A percentile compares a stretch with the other conserved stretches of the same genome.
Conservation (phyloP, 2,888 invertebrate species). For the Dioctria linearis region DNA sequence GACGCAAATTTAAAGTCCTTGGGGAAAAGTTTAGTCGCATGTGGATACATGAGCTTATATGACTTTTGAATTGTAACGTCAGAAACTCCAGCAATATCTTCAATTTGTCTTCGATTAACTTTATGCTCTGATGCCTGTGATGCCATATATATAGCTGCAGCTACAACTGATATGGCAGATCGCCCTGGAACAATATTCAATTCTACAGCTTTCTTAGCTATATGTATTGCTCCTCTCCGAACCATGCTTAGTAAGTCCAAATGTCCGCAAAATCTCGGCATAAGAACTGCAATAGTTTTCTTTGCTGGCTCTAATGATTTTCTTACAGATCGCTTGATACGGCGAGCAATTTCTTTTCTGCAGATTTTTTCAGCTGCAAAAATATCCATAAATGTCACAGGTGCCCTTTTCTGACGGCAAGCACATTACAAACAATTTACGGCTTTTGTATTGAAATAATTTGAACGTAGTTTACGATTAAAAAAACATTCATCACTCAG, state of each 20-base stretch:
- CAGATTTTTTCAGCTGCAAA: slow-evolving; percentile 99
- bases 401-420: slow-evolving; percentile 98
- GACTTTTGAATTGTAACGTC: slow-evolving; percentile 98
- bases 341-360: slow-evolving; percentile 98
- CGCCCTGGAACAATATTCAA: slow-evolving; percentile 97
- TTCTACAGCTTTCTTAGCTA: slow-evolving; percentile 96
- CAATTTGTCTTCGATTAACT: slow-evolving; percentile 97
- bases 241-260: slow-evolving; percentile 88
- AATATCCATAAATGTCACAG: slow-evolving; percentile 99
- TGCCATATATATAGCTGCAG: slow-evolving; percentile 99
- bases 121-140: slow-evolving; percentile 97
- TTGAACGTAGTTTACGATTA: slow-evolving; percentile 94
- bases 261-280: slow-evolving; percentile 99
- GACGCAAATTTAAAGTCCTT: slow-evolving; percentile 96
- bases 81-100: slow-evolving; percentile 98
- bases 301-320: slow-evolving; percentile 96
- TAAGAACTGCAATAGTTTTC: slow-evolving; percentile 98
- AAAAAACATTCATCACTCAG: slow-evolving; percentile 75
- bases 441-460: slow-evolving; percentile 90
- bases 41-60: slow-evolving; percentile 97
- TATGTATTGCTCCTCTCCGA: slow-evolving; percentile 95
- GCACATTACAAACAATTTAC: slow-evolving; percentile 99
- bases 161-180: slow-evolving; percentile 98
- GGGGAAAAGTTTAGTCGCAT: slow-evolving; percentile 93
- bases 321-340: slow-evolving; percentile 95